Conservation (phyloP, 2,113 vertebrate genomes). For the Catharus fuscescens region DNA sequence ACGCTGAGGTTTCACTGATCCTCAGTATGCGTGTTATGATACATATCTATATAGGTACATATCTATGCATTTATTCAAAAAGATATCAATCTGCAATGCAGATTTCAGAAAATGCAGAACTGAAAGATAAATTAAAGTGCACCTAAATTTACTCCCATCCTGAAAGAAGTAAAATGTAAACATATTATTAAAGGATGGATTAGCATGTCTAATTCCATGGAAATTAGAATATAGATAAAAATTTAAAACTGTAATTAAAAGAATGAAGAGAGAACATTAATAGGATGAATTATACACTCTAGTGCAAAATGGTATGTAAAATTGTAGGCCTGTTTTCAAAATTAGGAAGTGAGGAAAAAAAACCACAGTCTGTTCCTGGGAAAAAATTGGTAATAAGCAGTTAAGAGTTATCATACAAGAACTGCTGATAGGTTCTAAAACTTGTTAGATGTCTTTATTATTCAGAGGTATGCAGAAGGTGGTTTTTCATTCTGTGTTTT, state of each 20-base stretch:
- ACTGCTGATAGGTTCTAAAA: background rate
- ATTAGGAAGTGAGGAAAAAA: background rate
- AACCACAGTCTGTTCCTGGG: background rate
- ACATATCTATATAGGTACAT: background rate
- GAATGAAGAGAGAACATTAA: background rate
- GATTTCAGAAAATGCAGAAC: background rate
- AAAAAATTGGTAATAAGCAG: background rate
- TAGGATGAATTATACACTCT: background rate
- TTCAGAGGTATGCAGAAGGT: background rate
- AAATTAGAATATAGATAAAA: slow-evolving; percentile 35
- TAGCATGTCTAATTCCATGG: slow-evolving; percentile 31
- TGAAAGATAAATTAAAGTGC: background rate
- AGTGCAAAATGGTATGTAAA: background rate
- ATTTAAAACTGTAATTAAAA: slow-evolving; percentile 22
- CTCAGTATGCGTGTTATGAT: background rate
- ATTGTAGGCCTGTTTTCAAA: background rate
- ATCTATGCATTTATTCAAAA: background rate
- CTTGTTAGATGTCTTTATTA: background rate
- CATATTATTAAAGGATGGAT: slow-evolving; percentile 9
- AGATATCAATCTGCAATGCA: background rate
- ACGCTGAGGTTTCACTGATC: background rate
- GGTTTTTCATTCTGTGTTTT: background rate
- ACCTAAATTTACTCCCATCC: background rate
- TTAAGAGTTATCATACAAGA: background rate
- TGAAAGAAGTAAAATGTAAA: slow-evolving; percentile 29